Conservation (phyloP, 2,113 vertebrate genomes). For the Eubucco bourcierii region DNA sequence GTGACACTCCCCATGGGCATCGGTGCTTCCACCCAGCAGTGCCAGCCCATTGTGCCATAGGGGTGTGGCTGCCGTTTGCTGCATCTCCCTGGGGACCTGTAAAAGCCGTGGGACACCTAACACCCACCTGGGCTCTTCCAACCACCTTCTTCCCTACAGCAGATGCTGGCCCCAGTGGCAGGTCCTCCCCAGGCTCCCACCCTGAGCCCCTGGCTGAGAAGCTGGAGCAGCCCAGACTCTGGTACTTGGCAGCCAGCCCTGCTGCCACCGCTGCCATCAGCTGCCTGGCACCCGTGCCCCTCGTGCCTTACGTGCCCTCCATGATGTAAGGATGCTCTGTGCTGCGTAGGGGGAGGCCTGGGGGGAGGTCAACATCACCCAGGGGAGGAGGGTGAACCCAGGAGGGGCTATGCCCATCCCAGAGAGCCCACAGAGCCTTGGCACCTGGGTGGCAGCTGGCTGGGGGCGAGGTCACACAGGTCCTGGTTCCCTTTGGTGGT, state of each 20-base stretch:
- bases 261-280: conserved; percentile 37
- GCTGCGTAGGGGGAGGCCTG: rapidly evolving
- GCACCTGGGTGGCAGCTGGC: rapidly evolving
- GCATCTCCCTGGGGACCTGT: not conserved
- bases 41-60: not conserved
- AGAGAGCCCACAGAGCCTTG: not conserved
- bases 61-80: rapidly evolving
- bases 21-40: not conserved
- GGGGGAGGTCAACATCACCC: too few relatives aligned
- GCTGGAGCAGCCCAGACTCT: not conserved
- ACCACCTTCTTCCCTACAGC: not conserved
- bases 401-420: not conserved
- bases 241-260: conserved; percentile 61
- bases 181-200: not conserved
- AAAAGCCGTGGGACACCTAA: rapidly evolving
- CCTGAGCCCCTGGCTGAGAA: not conserved
- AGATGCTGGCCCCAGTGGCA: not conserved
- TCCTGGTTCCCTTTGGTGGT: not conserved
- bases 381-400: not conserved
- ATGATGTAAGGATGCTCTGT: conserved; percentile 69
- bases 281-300: conserved; percentile 70
- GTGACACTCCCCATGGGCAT: rapidly evolving
- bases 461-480: not conserved
- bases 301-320: conserved; percentile 70
- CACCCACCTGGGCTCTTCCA: not conserved